Evolutionary conservation across 1,140 invertebrate genomes (phyloP), one percentile per base, ranked within the genome.

Genomic region (Planococcus citri): DNA sequence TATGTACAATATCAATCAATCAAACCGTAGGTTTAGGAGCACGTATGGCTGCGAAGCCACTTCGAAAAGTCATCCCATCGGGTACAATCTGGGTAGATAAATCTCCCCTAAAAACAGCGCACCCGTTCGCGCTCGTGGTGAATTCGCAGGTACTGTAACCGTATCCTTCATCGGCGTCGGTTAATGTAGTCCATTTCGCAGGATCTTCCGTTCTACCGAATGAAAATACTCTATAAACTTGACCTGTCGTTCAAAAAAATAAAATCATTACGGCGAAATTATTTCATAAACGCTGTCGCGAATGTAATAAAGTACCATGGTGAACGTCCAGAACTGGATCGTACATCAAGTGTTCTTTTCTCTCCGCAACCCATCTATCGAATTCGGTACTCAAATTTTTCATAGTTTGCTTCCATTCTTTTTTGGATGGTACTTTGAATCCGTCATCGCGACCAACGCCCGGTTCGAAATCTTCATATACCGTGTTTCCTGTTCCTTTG

Each of bases 1-100:
- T n/a, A n/a, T n/a, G n/a, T n/a, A n/a, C n/a, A n/a, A n/a, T n/a
- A n/a, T n/a, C n/a, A n/a, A n/a, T n/a, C n/a, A n/a, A n/a, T n/a
- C n/a, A n/a, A n/a, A 89, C 88, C 78, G 80, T 78, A 69, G 82
- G 79, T 75, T 82, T 78, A 68, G 83, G 80, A 0, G 88, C 87
- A 71, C 83, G 83, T 17, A 95, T 83, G 76, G 87, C 89, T 69
- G 86, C 90, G 76, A 89, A 95, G 1, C 92, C 93, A 57, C 88
- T 80, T 70, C 81, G 80, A 71, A 86, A 87, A 0, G 86, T 81
- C 70, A 79, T 79, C 17, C 93, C 93, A 83, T 95, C 91, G 77
- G 90, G 88, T 1, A 90, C 88, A 25, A 89, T 78, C 72, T 83
- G 80, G 0, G 83, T 85, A 74, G 83, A 83, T 0, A 94, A 75